A percentile compares a stretch with the other conserved stretches of the same genome.
Evolutionary conservation across 2,113 vertebrate species (phyloP).

Genomic region (Periophthalmodon schlosseri): DNA sequence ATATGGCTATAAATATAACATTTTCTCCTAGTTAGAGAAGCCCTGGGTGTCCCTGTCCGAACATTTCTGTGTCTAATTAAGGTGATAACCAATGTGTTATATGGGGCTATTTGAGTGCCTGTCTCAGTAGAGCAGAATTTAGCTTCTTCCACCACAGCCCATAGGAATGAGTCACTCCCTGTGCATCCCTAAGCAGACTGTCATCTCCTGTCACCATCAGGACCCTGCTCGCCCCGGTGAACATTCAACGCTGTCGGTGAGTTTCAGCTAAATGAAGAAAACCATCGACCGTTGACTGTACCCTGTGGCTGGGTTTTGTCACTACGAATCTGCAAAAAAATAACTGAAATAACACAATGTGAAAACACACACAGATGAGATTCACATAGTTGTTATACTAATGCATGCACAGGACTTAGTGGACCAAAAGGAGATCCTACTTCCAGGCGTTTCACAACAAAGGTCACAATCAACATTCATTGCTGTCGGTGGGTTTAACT

Average conservation of each 20-base stretch:
- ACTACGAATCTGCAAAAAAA: constrained; percentile 10
- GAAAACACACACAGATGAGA: constrained; percentile 4
- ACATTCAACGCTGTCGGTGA: constrained; percentile 99
- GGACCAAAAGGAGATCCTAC: constrained; percentile 7
- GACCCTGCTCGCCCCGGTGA: constrained; percentile 84
- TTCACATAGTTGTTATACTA: not conserved
- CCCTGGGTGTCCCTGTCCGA: not conserved
- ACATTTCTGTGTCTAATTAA: not conserved
- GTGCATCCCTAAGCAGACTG: constrained; percentile 57
- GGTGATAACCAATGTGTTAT: not conserved
- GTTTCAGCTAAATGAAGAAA: constrained; percentile 93
- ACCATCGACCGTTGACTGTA: constrained; percentile 99
- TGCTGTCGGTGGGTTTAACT: constrained; percentile 99
- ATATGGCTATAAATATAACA: not conserved
- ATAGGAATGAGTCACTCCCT: constrained; percentile 37
- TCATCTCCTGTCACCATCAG: constrained; percentile 66
- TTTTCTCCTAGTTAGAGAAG: not conserved
- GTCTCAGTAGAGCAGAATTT: constrained; percentile 10
- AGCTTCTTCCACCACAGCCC: constrained; percentile 6
- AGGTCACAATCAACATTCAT: constrained; percentile 99
- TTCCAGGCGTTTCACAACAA: constrained; percentile 51
- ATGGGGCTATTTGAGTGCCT: constrained; percentile 12
- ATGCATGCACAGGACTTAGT: constrained; percentile 5
- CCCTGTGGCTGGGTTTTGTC: constrained; percentile 86
- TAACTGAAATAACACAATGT: not conserved